Evolutionary conservation across 2,888 invertebrate genomes (phyloP).

Genomic region (Deroplatys truncata): DNA sequence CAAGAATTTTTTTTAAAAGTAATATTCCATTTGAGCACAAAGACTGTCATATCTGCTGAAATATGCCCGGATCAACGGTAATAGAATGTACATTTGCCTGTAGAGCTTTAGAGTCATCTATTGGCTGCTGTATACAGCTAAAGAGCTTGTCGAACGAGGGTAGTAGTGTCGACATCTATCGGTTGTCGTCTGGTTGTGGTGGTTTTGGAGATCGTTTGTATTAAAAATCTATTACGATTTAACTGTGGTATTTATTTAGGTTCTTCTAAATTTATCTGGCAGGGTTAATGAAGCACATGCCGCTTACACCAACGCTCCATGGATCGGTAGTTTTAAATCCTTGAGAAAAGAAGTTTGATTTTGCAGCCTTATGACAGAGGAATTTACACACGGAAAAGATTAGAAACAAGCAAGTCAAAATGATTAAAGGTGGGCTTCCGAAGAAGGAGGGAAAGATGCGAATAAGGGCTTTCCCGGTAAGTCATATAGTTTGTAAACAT

Average conservation of each 20-base stretch:
- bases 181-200: slow-evolving; percentile 18
- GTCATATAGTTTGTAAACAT: slow-evolving; percentile 42
- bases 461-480: slow-evolving; percentile 96
- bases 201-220: slow-evolving; percentile 11
- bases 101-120: no score
- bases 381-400: slow-evolving; percentile 1
- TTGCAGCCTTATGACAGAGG: slow-evolving; percentile 13
- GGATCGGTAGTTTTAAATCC: neutral
- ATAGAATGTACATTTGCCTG: no score
- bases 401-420: slow-evolving; percentile 24
- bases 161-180: slow-evolving; percentile 24
- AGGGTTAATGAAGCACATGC: slow-evolving; percentile 5
- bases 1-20: no score
- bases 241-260: neutral
- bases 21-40: no score
- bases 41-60: no score
- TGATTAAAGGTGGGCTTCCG: slow-evolving; percentile 58
- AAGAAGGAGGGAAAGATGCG: slow-evolving; percentile 97
- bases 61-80: no score
- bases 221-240: neutral
- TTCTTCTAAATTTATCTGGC: neutral
- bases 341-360: neutral
- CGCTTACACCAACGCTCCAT: neutral
- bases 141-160: neutral
- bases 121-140: no score